A percentile compares a stretch with the other conserved stretches of the same genome.
Conservation (phyloP, 2,797 vertebrate genomes). For the Tenualosa thibaudeaui region DNA sequence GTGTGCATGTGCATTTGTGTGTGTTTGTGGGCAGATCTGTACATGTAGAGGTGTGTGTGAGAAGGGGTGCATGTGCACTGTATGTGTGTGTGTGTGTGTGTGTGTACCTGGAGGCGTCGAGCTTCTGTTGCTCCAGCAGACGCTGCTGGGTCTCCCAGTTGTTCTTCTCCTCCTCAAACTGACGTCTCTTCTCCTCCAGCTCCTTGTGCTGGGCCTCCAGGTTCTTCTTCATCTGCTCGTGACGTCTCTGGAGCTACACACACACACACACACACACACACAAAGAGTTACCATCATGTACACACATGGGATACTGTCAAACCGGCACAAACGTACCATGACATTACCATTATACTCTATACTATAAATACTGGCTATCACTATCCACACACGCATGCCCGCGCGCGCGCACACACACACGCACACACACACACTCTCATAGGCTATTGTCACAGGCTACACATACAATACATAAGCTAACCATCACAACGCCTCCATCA, state of each 20-base stretch:
- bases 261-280: background rate
- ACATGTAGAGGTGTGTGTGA: too few relatives aligned
- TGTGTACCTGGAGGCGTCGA: constrained; percentile 85
- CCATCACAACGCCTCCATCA: too few relatives aligned
- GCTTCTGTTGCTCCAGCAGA: constrained; percentile 92
- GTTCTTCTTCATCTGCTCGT: constrained; percentile 99
- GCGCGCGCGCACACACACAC: background rate
- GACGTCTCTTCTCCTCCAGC: constrained; percentile 91
- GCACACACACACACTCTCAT: background rate
- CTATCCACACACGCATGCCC: too few relatives aligned
- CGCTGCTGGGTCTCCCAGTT: constrained; percentile 95
- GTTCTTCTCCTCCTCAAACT: constrained; percentile 91
- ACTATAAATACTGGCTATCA: too few relatives aligned
- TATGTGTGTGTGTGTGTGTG: background rate
- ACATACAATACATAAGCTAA: too few relatives aligned
- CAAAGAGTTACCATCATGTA: background rate
- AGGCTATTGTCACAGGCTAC: too few relatives aligned
- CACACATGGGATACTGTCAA: background rate
- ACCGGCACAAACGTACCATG: background rate
- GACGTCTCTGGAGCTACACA: constrained; percentile 77
- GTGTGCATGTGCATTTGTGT: background rate
- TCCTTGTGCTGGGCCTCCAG: constrained; percentile 97
- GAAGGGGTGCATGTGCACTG: background rate
- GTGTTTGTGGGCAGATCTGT: constrained; percentile 16
- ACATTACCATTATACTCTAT: too few relatives aligned